These are phyloP conservation scores for Steinernema hermaphroditum DNA, from an alignment of 2,888 invertebrate genomes.

Conservation along the genomic window DNA sequence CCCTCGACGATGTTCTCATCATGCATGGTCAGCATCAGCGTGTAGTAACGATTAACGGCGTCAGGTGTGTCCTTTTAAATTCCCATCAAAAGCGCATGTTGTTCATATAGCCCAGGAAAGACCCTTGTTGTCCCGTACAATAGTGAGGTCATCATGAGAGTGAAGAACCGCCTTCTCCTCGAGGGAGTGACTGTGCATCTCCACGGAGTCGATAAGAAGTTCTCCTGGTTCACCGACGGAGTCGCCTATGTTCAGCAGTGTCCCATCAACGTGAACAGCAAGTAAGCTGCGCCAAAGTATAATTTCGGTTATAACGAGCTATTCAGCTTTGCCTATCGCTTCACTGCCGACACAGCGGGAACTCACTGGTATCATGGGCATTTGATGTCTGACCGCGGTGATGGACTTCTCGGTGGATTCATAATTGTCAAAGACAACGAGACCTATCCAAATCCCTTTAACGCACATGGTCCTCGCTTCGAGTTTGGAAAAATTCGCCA, in stretches of 20 bases:
- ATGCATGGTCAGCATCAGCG: conserved; percentile 52
- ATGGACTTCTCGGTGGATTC: conserved; percentile 49
- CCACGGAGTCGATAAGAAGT: conserved; percentile 55
- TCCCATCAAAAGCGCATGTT: background rate
- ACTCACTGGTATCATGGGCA: conserved; percentile 57
- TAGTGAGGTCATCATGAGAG: conserved; percentile 50
- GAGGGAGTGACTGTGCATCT: conserved; percentile 54
- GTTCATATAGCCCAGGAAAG: conserved; percentile 49
- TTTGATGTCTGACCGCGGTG: conserved; percentile 49
- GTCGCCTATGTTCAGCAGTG: conserved; percentile 61
- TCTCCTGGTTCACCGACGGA: conserved; percentile 57
- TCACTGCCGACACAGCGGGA: conserved; percentile 50
- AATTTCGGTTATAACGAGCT: too few relatives aligned
- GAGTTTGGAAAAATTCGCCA: conserved; percentile 40
- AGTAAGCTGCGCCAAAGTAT: conserved; percentile 34
- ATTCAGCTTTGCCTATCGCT: conserved; percentile 49
- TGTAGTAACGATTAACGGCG: conserved; percentile 53
- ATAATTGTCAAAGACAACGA: conserved; percentile 33
- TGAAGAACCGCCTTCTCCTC: conserved; percentile 51
- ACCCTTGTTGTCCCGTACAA: conserved; percentile 51
- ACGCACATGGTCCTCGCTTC: background rate
- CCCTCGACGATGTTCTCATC: conserved; percentile 46
- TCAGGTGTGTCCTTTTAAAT: conserved; percentile 41
- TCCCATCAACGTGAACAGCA: conserved; percentile 50
- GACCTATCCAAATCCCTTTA: conserved; percentile 15